These are phyloP conservation scores for Anthophora plumipes DNA, from an alignment of 2,888 invertebrate genomes.

Conservation along the genomic window DNA sequence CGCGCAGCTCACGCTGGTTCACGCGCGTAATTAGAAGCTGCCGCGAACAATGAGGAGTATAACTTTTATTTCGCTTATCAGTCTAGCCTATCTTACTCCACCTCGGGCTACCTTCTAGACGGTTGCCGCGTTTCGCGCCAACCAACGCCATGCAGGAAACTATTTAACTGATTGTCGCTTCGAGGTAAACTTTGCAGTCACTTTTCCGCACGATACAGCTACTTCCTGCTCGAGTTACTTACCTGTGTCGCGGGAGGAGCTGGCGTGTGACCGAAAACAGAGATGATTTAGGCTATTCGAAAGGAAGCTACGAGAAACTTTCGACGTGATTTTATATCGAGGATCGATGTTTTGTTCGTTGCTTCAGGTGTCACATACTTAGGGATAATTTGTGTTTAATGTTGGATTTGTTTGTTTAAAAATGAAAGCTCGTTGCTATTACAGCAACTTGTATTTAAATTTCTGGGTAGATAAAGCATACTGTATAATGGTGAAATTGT, in stretches of 20 bases:
- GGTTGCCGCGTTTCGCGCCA: slow-evolving; percentile 53
- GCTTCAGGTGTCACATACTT: no score
- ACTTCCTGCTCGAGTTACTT: slow-evolving; percentile 71
- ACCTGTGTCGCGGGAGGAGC: slow-evolving; percentile 65
- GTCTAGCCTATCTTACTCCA: slow-evolving; percentile 76
- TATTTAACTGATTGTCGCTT: slow-evolving; percentile 78
- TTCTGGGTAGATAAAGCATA: no score
- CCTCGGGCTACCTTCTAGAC: slow-evolving; percentile 38
- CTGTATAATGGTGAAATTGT: no score
- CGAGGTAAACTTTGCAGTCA: slow-evolving; percentile 74
- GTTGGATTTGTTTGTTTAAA: no score
- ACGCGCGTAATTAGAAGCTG: slow-evolving; percentile 82
- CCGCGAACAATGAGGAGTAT: slow-evolving; percentile 82
- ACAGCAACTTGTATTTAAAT: no score
- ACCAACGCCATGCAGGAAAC: slow-evolving; percentile 71
- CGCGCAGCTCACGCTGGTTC: slow-evolving; percentile 55
- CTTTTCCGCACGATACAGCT: slow-evolving; percentile 72
- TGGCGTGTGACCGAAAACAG: slow-evolving; percentile 42
- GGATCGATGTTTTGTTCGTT: background rate
- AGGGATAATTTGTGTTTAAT: background rate
- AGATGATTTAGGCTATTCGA: slow-evolving; percentile 44
- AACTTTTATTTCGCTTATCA: slow-evolving; percentile 83
- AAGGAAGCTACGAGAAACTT: slow-evolving; percentile 27
- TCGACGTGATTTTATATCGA: background rate
- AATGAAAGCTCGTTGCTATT: no score